These are phyloP conservation scores for Myotis daubentonii DNA, from an alignment of 2,797 vertebrate species.

Conservation along the genomic window DNA sequence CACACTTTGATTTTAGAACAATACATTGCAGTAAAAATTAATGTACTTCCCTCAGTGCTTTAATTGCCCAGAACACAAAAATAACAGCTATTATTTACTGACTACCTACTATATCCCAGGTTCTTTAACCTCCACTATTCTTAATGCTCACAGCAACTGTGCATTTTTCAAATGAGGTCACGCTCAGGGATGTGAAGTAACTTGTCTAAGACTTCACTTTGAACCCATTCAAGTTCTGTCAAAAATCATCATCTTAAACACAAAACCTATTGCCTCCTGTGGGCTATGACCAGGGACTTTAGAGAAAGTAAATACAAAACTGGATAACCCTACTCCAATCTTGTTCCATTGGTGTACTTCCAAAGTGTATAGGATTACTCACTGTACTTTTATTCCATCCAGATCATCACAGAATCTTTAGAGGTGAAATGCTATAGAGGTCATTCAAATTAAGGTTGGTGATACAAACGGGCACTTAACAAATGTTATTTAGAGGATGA, in stretches of 20 bases:
- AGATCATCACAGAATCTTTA: not conserved
- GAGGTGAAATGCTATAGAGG: not conserved
- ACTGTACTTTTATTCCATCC: not conserved
- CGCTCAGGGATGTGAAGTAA: not conserved
- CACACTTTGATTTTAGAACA: not conserved
- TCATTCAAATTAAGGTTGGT: not conserved
- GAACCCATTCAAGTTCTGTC: not conserved
- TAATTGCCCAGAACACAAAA: constrained; percentile 28
- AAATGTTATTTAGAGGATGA: not conserved
- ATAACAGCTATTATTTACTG: not conserved
- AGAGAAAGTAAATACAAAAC: not conserved
- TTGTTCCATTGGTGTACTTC: not conserved
- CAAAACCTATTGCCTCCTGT: not conserved
- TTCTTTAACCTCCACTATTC: not conserved
- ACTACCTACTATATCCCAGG: not conserved
- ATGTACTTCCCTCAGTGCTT: not conserved
- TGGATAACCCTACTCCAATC: not conserved
- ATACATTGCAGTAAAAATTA: not conserved
- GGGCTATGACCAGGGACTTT: not conserved
- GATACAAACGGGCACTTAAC: not conserved
- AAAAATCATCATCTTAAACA: constrained; percentile 37
- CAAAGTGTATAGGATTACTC: not conserved
- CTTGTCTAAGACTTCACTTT: not conserved
- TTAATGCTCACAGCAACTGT: not conserved
- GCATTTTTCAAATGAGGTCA: not conserved